Evolutionary conservation across 2,797 vertebrate genomes (phyloP).

Genomic region (Darevskia nairensis): DNA sequence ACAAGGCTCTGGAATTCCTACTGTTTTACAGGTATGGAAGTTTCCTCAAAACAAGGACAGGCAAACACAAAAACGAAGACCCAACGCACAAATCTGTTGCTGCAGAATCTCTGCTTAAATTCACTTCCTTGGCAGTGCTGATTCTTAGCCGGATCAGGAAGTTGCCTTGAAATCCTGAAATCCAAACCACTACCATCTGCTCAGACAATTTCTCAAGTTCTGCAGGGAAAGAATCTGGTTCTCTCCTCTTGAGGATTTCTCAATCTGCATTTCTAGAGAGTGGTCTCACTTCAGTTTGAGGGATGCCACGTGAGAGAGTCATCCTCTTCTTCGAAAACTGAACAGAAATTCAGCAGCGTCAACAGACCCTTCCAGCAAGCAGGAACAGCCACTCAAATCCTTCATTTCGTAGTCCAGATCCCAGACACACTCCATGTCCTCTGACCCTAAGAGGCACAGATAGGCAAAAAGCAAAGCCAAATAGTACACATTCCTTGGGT

Average conservation of each 20-base stretch:
- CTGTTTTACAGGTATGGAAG: background rate
- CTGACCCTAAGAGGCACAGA: conserved; percentile 23
- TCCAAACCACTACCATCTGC: background rate
- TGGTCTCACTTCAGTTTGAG: background rate
- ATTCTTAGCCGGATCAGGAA: background rate
- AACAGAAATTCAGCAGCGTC: background rate
- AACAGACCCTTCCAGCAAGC: background rate
- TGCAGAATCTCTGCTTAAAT: background rate
- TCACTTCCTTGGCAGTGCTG: background rate
- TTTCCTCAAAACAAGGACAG: background rate
- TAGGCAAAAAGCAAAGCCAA: background rate
- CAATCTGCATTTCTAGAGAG: background rate
- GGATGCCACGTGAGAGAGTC: background rate
- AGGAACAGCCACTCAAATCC: background rate
- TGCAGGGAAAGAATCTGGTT: background rate
- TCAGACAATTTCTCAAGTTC: background rate
- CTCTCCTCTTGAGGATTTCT: background rate
- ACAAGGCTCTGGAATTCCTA: background rate
- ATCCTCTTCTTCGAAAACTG: background rate
- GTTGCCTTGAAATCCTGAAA: background rate
- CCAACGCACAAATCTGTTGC: background rate
- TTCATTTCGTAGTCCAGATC: conserved; percentile 6
- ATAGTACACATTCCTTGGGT: background rate
- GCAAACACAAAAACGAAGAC: background rate
- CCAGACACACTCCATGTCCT: background rate